Percentiles rank a stretch among this genome's conserved stretches.
Conservation (phyloP, 2,888 invertebrate genomes). For the Trisateles emortualis region DNA sequence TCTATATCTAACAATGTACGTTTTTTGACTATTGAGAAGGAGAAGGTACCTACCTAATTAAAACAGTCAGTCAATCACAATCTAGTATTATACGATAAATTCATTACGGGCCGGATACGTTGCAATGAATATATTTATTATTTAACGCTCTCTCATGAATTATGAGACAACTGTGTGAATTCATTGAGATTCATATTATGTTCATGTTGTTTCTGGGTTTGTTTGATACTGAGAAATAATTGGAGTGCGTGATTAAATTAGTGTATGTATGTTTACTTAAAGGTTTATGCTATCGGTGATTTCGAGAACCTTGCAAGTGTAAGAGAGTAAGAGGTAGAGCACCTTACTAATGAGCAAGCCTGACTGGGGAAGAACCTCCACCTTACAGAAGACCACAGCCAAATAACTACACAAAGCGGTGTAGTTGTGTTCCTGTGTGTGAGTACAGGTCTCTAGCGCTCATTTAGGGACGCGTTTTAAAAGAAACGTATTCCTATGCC, state of each 20-base stretch:
- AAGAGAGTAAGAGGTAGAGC: too few species aligned
- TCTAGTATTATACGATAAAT: constrained; percentile 30
- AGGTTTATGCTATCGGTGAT: constrained; percentile 9
- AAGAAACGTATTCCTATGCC: too few species aligned
- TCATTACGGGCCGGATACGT: constrained; percentile 36
- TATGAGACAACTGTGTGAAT: constrained; percentile 45
- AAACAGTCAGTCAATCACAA: constrained; percentile 15
- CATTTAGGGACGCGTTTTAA: too few species aligned
- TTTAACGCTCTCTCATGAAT: constrained; percentile 52
- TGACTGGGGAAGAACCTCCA: too few species aligned
- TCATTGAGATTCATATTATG: constrained; percentile 39
- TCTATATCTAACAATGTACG: too few species aligned
- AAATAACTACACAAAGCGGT: too few species aligned
- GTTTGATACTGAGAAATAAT: constrained; percentile 18
- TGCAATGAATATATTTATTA: constrained; percentile 58
- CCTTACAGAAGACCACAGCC: too few species aligned
- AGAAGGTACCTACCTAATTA: constrained; percentile 7
- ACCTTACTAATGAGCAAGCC: too few species aligned
- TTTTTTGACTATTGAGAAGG: too few species aligned
- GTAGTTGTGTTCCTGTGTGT: too few species aligned
- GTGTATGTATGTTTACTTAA: background rate
- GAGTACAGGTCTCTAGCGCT: too few species aligned
- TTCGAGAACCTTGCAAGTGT: too few species aligned
- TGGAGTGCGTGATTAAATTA: constrained; percentile 7
- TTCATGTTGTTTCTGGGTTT: constrained; percentile 11